Conservation (phyloP, 2,888 invertebrate genomes). For the Ectemnius continuus region DNA sequence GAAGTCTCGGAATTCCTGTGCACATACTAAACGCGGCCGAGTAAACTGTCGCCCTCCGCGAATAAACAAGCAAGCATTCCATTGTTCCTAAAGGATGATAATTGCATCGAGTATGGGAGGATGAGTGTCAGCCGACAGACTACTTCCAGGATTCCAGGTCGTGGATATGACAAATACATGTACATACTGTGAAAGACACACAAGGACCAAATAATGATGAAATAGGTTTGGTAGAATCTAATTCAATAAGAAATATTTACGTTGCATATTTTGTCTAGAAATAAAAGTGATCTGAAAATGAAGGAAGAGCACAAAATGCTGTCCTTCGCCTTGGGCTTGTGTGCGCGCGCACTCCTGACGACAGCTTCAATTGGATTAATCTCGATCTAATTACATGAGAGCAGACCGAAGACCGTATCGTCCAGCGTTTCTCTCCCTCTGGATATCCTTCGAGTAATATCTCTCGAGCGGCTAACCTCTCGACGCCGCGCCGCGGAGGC, state of each 20-base stretch:
- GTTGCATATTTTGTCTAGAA: slow-evolving; percentile 33
- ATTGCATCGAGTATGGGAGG: neutral
- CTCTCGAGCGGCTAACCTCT: neutral
- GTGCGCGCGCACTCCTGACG: slow-evolving; percentile 1
- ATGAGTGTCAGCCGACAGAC: neutral
- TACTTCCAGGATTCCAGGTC: neutral
- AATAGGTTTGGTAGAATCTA: slow-evolving; percentile 4
- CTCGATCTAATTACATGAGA: slow-evolving; percentile 61
- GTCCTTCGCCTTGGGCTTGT: neutral
- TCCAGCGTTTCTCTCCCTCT: no score
- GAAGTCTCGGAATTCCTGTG: no score
- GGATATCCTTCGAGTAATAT: slow-evolving; percentile 20
- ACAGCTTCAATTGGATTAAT: slow-evolving; percentile 64
- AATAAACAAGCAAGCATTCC: neutral
- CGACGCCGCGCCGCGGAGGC: no score
- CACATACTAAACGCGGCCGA: no score
- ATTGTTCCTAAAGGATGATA: neutral
- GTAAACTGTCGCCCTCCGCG: no score
- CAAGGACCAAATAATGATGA: slow-evolving; percentile 2
- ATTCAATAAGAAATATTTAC: slow-evolving; percentile 39
- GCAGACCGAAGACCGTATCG: neutral
- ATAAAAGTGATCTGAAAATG: slow-evolving; percentile 42
- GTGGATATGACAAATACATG: neutral
- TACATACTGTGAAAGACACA: neutral
- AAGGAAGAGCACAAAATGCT: slow-evolving; percentile 30